phyloP scores from a whole-genome alignment of 2,113 vertebrate genomes.

The Hylia prasina region DNA sequence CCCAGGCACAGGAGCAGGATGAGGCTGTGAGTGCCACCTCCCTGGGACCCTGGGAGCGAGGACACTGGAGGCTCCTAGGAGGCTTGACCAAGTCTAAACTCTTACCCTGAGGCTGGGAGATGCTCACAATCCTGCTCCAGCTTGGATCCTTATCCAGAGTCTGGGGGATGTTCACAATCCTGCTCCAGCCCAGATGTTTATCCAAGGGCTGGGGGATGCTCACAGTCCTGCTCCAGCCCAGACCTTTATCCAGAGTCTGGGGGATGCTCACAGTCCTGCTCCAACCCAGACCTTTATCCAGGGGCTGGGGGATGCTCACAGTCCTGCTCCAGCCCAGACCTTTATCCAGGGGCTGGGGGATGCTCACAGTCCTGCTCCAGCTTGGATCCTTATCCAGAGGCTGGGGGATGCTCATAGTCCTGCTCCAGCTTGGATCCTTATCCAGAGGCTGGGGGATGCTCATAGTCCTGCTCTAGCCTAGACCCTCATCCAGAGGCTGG shows the following conservation, averaged over 20 bases:
- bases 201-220: not conserved
- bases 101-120: not conserved
- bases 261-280: not conserved
- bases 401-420: not conserved
- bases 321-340: not conserved
- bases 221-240: accelerated
- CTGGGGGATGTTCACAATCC: not conserved
- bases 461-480: not conserved
- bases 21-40: constrained; percentile 67
- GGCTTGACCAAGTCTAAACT: not conserved
- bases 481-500: not conserved
- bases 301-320: accelerated
- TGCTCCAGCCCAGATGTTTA: not conserved
- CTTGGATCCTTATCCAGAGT: not conserved
- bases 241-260: not conserved
- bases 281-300: not conserved
- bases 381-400: not conserved
- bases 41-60: accelerated
- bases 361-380: not conserved
- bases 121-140: not conserved
- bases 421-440: not conserved
- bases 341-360: not conserved
- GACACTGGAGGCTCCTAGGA: not conserved
- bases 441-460: not conserved
- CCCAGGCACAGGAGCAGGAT: constrained; percentile 81